Evolutionary conservation across 64 coral and sea anemone genomes (phyloP), one percentile per base, ranked within the genome.

Genomic region (Porites lutea): DNA sequence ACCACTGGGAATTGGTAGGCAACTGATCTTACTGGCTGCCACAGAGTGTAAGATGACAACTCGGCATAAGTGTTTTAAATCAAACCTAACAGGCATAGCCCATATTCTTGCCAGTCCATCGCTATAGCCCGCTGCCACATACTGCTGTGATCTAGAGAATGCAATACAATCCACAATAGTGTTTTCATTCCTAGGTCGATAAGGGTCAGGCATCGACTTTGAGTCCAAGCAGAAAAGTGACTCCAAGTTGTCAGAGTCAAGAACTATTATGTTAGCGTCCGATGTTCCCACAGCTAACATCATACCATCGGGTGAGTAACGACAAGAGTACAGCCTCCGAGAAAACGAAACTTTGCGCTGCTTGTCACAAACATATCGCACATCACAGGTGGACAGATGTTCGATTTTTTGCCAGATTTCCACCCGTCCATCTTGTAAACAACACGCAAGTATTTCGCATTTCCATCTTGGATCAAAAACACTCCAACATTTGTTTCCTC

Each of bases 401-500:
- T 91, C 72, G 8, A 91, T 47, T 27, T 89, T 74, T 13, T 87
- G 74, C 49, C 95, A 93, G 46, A 97, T 59, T 69, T 93, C 89
- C 52, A 97, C 87, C 65, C 95, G 84, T 72, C 95, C 95, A 73
- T 97, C 95, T 63, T 97, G 95, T 72, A 97, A 91, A 77, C 95
- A 97, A 88, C 95, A 97, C 15, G 88, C 88, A 1, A 97, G 71
- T 59, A 94, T 82, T 45, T 94, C 92, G 72, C 86, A 83, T 3
- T 74, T 54, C 46, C 75, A 94, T 3, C 88, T 72, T 10, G 95
- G 95, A 64, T 97, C 89, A 75, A 94, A 97, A 49, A 97, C 92
- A 64, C 92, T 85, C 95, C 95, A 97, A 44, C 95, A 97, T 75
- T 76, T 91, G 47, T 97, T 97, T 61, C 93, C 95, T 37, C 95